These are phyloP conservation scores for Euphysa ruthae DNA, from an alignment of 30 jellyfish, hydroid and myxozoan genomes.

Conservation along the genomic window DNA sequence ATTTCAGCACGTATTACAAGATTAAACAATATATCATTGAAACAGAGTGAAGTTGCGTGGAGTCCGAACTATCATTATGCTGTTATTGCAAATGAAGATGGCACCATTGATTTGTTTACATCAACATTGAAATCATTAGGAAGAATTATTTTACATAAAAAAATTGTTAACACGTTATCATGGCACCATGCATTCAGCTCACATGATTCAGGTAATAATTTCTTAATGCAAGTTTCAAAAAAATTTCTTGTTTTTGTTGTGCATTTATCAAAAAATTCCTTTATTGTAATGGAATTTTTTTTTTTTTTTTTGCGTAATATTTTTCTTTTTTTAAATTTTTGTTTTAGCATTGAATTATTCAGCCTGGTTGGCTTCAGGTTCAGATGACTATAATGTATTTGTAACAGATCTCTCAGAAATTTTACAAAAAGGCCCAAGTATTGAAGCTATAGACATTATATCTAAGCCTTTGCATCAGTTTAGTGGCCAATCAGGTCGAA, in stretches of 20 bases:
- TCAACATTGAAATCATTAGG: slow-evolving; percentile 38
- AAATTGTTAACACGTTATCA: slow-evolving; percentile 67
- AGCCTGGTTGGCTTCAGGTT: slow-evolving; percentile 84
- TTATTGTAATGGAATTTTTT: too few relatives aligned
- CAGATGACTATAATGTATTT: slow-evolving; percentile 60
- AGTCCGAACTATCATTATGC: slow-evolving; percentile 33
- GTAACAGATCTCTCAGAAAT: slow-evolving; percentile 43
- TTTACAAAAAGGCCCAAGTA: not conserved
- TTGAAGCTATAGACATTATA: not conserved
- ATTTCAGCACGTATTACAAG: slow-evolving; percentile 37
- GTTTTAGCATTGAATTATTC: slow-evolving; percentile 23
- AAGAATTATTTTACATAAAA: slow-evolving; percentile 54
- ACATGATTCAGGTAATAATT: slow-evolving; percentile 6
- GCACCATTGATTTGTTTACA: slow-evolving; percentile 58
- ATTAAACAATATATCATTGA: slow-evolving; percentile 30
- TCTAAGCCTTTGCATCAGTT: slow-evolving; percentile 41
- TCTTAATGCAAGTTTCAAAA: too few relatives aligned
- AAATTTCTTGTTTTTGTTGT: too few relatives aligned
- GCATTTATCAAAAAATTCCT: too few relatives aligned
- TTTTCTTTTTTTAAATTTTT: not conserved
- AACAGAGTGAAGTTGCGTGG: slow-evolving; percentile 75
- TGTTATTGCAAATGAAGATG: slow-evolving; percentile 90
- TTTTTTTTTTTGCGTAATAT: not conserved
- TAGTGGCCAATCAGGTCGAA: slow-evolving; percentile 49
- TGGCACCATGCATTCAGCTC: slow-evolving; percentile 70